Base-by-base conservation (phyloP, 1,140 invertebrate genomes). In the Cydia splendana region DNA sequence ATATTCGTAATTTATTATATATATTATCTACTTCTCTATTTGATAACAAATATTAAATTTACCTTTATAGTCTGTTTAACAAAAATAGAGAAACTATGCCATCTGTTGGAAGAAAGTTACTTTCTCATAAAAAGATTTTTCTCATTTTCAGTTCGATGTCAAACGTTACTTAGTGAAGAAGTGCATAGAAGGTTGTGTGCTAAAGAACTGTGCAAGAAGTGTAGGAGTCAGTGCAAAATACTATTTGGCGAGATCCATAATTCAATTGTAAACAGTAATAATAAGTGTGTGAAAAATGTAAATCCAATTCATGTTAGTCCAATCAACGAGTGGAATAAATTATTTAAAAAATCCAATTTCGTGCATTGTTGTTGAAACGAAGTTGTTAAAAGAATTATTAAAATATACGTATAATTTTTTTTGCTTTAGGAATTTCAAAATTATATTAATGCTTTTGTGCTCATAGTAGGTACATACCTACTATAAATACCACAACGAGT, bases 151-250 rank as follows among this genome's bases (percentile, higher is more conserved):
- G 57, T 62, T 62, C 57, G 15, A 6, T 71, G 30, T 42, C 67
- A 34, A 71, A 71, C 34, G 30, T 71, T 42, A 42, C 67, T 2
- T 7, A 85, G 83, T 88, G 84, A 88, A 91, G 85, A 87, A 81
- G 87, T 90, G 89, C 90, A 91, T 84, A 82, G 82, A 86, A 91
- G 85, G 79, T 87, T 77, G 88, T 93, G 91, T 92, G 83, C 89
- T 92, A 89, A 78, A 86, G 86, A 87, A 88, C 87, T 93, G 90
- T 77, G 69, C 76, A 74, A 69, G 73, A 38, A 75, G 77, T 78
- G 77, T 91, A 85, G 80, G 88, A 88, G 88, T 90, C 67, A 77
- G 89, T 91, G 89, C 88, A 88, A 51, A 85, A 83, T 77, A 84
- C 87, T 89, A 89, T 83, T 80, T 69, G 74, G 75, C 87, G 86